These are phyloP conservation scores for Odontamblyopus rebecca DNA, from an alignment of 2,797 vertebrate genomes.

Conservation along the genomic window DNA sequence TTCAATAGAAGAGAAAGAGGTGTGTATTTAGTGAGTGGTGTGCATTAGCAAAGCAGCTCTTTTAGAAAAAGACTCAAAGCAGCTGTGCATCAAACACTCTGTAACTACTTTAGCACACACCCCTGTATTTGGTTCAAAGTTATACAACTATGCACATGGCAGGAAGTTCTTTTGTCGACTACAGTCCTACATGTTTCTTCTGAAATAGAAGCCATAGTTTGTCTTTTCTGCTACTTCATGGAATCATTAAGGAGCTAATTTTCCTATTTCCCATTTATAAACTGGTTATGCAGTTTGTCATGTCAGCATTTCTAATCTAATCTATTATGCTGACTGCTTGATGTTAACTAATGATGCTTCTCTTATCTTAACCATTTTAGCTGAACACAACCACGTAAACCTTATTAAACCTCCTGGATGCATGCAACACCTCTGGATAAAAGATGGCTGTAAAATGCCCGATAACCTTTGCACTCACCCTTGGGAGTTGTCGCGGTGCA, in stretches of 20 bases:
- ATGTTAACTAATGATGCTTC: neutral
- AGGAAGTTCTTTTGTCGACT: too few relatives aligned
- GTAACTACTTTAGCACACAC: neutral
- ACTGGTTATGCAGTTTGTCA: neutral
- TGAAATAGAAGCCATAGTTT: neutral
- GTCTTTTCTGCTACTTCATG: neutral
- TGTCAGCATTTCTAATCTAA: neutral
- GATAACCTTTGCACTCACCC: slow-evolving; percentile 36
- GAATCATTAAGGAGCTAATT: neutral
- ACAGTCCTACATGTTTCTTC: neutral
- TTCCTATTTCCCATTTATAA: neutral
- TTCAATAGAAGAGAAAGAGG: slow-evolving; percentile 11
- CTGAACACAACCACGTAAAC: neutral
- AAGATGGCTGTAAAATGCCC: slow-evolving; percentile 48
- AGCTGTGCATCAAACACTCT: neutral
- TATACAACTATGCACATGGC: neutral
- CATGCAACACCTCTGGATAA: slow-evolving; percentile 25
- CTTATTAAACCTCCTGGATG: neutral
- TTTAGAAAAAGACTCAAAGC: neutral
- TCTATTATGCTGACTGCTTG: neutral
- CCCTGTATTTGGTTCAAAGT: neutral
- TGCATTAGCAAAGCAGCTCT: neutral
- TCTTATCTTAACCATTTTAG: neutral
- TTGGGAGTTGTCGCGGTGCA: slow-evolving; percentile 48
- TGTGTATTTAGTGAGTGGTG: neutral